Evolutionary conservation across 2,113 vertebrate species (phyloP).

Genomic region (Piprites chloris): DNA sequence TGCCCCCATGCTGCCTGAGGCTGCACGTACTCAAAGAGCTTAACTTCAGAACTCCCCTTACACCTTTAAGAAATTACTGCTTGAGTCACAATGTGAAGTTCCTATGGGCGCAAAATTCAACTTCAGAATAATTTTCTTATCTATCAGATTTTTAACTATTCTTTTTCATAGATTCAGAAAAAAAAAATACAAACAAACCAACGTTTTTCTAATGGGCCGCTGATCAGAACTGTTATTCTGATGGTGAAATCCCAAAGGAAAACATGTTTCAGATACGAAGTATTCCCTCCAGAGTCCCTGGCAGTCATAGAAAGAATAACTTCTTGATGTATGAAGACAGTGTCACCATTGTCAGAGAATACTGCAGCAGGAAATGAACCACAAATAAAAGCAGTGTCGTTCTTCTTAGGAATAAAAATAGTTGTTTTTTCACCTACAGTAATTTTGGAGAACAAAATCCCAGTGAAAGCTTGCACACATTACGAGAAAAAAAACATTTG

Average conservation of each 20-base stretch:
- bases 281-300: constrained; percentile 77
- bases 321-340: constrained; percentile 79
- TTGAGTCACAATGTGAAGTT: background rate
- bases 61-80: background rate
- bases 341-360: constrained; percentile 80
- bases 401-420: constrained; percentile 62
- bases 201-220: constrained; percentile 64
- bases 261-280: constrained; percentile 72
- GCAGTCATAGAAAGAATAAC: constrained; percentile 71
- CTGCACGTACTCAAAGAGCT: background rate
- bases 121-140: constrained; percentile 6
- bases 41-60: background rate
- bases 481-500: background rate
- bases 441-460: constrained; percentile 17
- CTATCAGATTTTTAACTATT: constrained; percentile 50
- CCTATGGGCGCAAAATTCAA: background rate
- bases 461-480: background rate
- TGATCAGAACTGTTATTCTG: constrained; percentile 77
- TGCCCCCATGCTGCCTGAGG: background rate
- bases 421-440: constrained; percentile 4
- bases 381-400: constrained; percentile 71
- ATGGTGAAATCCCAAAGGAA: constrained; percentile 77
- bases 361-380: constrained; percentile 78
- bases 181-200: background rate
- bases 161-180: constrained; percentile 8